Percentiles rank a stretch among this genome's conserved stretches.
phyloP scores from a whole-genome alignment of 2,888 invertebrate genomes.

The Formica aserva region DNA sequence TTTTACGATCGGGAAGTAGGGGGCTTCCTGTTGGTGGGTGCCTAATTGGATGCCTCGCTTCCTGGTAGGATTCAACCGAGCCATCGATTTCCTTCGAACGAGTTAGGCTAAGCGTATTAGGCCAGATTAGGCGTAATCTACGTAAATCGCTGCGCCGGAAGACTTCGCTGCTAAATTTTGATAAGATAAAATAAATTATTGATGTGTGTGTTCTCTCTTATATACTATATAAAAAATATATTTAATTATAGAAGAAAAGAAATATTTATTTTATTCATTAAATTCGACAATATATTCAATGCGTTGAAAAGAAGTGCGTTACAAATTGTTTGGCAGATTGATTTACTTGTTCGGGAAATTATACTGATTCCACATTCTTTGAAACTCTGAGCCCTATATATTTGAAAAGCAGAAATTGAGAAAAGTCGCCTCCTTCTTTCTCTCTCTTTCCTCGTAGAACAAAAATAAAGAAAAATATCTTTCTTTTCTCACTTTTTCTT shows the following conservation, averaged over 20 bases:
- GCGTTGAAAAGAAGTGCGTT: not conserved
- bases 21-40: slow-evolving; percentile 73
- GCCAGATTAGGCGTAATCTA: not conserved
- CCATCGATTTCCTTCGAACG: slow-evolving; percentile 39
- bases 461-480: not conserved
- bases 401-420: not conserved
- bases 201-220: not conserved
- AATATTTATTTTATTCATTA: not conserved
- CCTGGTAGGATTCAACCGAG: slow-evolving; percentile 70
- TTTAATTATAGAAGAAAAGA: not conserved
- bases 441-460: not conserved
- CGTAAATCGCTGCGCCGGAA: not conserved
- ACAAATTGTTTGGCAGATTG: not conserved
- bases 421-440: not conserved
- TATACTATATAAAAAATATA: not conserved
- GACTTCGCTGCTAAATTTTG: not conserved
- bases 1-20: slow-evolving; percentile 77
- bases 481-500: slow-evolving; percentile 9
- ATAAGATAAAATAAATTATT: not conserved
- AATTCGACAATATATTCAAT: not conserved
- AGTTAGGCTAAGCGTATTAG: slow-evolving; percentile 9
- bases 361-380: not conserved
- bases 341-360: not conserved
- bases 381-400: not conserved
- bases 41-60: slow-evolving; percentile 75